A percentile compares a stretch with the other conserved stretches of the same genome.
Conservation (phyloP, 2,888 invertebrate genomes). For the Platypus cylindrus region DNA sequence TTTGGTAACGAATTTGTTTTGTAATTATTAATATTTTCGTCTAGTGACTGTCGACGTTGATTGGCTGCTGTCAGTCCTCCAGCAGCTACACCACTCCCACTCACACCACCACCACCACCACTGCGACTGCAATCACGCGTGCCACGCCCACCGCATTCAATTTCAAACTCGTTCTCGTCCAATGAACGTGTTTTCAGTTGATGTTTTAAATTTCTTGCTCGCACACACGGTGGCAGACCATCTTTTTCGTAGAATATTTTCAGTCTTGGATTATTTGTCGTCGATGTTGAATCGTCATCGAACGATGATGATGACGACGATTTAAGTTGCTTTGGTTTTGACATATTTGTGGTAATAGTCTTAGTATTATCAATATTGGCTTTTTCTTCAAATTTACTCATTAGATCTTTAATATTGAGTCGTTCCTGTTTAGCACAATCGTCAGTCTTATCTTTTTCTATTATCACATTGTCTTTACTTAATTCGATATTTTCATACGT, state of each 20-base stretch:
- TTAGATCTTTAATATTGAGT: slow-evolving; percentile 24
- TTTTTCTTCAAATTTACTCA: slow-evolving; percentile 26
- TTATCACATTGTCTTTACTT: slow-evolving; percentile 18
- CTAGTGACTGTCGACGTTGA: slow-evolving; percentile 45
- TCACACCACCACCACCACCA: too few relatives aligned
- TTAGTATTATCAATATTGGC: slow-evolving; percentile 1
- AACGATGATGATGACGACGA: too few relatives aligned
- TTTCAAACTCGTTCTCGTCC: slow-evolving; percentile 61
- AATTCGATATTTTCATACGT: slow-evolving; percentile 32
- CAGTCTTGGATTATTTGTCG: slow-evolving; percentile 19
- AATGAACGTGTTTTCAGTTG: slow-evolving; percentile 53
- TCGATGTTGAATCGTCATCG: slow-evolving; percentile 4
- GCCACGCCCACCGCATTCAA: slow-evolving; percentile 57
- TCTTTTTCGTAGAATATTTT: slow-evolving; percentile 28
- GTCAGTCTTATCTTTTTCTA: slow-evolving; percentile 7
- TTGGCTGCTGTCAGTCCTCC: slow-evolving; percentile 21
- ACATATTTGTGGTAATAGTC: too few relatives aligned
- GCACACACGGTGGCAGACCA: slow-evolving; percentile 45
- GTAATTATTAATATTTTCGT: slow-evolving; percentile 31
- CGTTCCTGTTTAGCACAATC: slow-evolving; percentile 23
- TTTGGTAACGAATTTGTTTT: slow-evolving; percentile 43
- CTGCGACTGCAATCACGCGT: too few relatives aligned
- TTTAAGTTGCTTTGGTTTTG: slow-evolving; percentile 1
- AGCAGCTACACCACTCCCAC: too few relatives aligned
- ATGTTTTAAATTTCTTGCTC: slow-evolving; percentile 49